These are phyloP conservation scores for Acanthis flammea DNA, from an alignment of 2,797 vertebrate genomes.

Conservation along the genomic window DNA sequence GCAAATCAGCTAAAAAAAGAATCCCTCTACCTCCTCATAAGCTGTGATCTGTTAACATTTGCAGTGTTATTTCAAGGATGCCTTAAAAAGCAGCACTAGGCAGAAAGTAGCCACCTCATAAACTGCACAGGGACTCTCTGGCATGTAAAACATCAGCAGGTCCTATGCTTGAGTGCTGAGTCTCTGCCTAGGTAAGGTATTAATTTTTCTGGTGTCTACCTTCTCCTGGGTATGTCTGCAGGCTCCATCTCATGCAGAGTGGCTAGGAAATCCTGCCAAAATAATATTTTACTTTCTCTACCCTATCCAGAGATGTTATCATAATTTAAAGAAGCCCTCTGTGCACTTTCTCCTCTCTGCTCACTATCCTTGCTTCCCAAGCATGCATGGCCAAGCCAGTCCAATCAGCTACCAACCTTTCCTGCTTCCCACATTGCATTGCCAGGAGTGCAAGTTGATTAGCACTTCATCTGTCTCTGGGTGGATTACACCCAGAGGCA, in stretches of 20 bases:
- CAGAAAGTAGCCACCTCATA: background rate
- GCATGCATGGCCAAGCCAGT: background rate
- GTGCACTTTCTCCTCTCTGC: background rate
- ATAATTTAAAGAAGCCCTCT: background rate
- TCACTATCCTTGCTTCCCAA: background rate
- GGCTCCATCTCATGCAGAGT: background rate
- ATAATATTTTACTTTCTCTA: background rate
- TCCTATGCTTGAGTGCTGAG: background rate
- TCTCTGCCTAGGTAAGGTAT: background rate
- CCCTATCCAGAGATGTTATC: background rate
- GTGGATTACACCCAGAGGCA: background rate
- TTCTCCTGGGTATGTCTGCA: background rate
- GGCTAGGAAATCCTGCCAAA: background rate
- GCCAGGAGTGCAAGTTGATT: background rate
- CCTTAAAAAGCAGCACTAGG: background rate
- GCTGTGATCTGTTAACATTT: background rate
- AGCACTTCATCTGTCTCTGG: background rate
- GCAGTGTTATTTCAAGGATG: background rate
- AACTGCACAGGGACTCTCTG: background rate
- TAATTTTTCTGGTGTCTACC: background rate
- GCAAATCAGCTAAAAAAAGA: background rate
- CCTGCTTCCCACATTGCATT: background rate
- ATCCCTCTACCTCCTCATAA: background rate
- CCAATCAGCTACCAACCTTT: background rate
- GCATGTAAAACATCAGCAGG: background rate